phyloP scores from a whole-genome alignment of 1,140 invertebrate genomes.

The Drosophila erecta region DNA sequence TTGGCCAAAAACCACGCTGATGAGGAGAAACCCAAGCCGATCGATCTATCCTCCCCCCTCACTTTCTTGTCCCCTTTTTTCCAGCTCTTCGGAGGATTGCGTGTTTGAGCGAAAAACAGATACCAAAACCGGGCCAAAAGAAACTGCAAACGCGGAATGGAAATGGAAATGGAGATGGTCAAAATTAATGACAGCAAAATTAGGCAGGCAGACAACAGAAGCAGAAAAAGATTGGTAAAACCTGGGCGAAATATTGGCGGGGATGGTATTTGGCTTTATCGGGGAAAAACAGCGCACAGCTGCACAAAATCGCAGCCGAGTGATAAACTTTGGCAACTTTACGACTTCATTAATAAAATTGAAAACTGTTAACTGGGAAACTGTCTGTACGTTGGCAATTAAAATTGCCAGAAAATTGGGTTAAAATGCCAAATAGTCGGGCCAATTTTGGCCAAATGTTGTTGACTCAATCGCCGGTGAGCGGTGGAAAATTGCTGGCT shows the following conservation, averaged over 20 bases:
- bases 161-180: constrained; percentile 15
- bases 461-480: constrained; percentile 16
- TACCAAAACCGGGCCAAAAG: constrained; percentile 8
- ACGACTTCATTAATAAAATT: constrained; percentile 44
- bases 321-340: constrained; percentile 51
- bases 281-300: constrained; percentile 5
- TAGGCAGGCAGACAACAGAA: constrained; percentile 19
- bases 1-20: constrained; percentile 8
- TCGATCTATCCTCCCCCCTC: not conserved
- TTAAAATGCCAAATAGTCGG: constrained; percentile 37
- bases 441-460: constrained; percentile 17
- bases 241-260: not conserved
- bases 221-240: not conserved
- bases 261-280: constrained; percentile 1
- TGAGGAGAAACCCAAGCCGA: constrained; percentile 10
- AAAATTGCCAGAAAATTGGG: constrained; percentile 44
- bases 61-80: constrained; percentile 1
- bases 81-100: constrained; percentile 3
- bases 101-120: constrained; percentile 11
- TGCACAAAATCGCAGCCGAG: constrained; percentile 24
- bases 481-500: constrained; percentile 1
- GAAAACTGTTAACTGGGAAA: constrained; percentile 21
- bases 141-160: constrained; percentile 22
- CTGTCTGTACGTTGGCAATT: constrained; percentile 33
- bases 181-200: constrained; percentile 52